Evolutionary conservation across 1,140 invertebrate genomes (phyloP).

Genomic region (Babylonia areolata): DNA sequence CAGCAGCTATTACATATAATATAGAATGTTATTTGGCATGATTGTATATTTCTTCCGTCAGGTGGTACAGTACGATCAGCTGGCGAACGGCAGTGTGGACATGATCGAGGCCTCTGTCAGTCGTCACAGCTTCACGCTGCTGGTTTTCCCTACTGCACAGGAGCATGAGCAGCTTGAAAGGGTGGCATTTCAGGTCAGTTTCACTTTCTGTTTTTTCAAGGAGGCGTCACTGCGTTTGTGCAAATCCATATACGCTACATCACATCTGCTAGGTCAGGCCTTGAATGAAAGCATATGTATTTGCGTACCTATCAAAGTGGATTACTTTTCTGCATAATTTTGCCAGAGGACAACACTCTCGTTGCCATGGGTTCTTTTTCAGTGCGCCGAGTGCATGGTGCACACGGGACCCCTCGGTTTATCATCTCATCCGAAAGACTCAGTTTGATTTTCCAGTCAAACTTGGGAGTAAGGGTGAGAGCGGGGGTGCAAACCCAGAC

Average conservation of each 20-base stretch:
- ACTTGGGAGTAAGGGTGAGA: no score
- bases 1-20: no score
- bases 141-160: not conserved
- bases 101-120: constrained; percentile 11
- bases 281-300: not conserved
- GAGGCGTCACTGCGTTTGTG: not conserved
- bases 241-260: not conserved
- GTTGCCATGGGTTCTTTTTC: no score
- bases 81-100: not conserved
- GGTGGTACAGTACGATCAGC: not conserved
- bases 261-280: not conserved
- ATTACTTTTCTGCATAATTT: not conserved
- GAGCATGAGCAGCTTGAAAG: not conserved
- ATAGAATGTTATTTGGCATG: no score
- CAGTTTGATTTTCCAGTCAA: no score
- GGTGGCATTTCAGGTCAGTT: not conserved
- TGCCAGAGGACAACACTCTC: not conserved
- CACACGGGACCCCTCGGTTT: no score
- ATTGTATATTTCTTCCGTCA: not conserved
- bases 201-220: not conserved
- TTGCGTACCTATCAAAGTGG: not conserved
- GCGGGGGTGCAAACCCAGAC: no score
- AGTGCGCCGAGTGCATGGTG: no score
- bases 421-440: no score
- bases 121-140: not conserved